phyloP scores from a whole-genome alignment of 2,113 vertebrate genomes.

The Pygoscelis adeliae region DNA sequence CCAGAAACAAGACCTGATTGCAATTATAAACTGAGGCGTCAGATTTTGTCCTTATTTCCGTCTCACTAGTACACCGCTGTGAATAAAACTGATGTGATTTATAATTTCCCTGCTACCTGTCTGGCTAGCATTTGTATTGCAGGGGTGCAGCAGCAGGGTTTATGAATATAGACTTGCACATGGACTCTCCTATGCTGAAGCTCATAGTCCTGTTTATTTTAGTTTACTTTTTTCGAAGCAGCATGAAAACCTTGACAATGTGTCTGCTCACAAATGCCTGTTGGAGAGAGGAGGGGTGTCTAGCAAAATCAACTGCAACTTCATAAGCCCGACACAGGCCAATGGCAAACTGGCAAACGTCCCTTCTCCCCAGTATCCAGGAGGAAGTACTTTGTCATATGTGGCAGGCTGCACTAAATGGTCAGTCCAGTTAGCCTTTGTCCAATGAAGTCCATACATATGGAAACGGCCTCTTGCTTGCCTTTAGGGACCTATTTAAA shows the following conservation, averaged over 20 bases:
- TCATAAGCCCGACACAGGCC: neutral
- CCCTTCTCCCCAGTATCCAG: neutral
- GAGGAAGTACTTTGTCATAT: constrained; percentile 33
- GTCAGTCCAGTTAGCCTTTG: neutral
- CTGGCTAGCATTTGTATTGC: neutral
- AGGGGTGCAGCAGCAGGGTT: neutral
- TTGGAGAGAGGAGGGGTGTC: neutral
- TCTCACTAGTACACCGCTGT: neutral
- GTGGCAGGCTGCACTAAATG: neutral
- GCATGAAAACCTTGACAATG: neutral
- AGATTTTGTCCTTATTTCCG: neutral
- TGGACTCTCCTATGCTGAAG: neutral
- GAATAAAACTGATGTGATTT: neutral
- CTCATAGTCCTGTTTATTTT: neutral
- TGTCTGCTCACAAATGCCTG: neutral
- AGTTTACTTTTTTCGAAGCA: neutral
- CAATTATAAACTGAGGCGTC: accelerated
- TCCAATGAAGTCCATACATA: neutral
- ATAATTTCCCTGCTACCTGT: neutral
- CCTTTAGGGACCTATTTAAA: constrained; percentile 4
- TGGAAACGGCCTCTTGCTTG: constrained; percentile 8
- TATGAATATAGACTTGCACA: neutral
- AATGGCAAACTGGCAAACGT: neutral
- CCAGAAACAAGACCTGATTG: neutral
- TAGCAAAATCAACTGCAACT: neutral